A percentile compares a stretch with the other conserved stretches of the same genome.
Evolutionary conservation across 1,140 invertebrate species (phyloP).

Genomic region (Halesus radiatus): DNA sequence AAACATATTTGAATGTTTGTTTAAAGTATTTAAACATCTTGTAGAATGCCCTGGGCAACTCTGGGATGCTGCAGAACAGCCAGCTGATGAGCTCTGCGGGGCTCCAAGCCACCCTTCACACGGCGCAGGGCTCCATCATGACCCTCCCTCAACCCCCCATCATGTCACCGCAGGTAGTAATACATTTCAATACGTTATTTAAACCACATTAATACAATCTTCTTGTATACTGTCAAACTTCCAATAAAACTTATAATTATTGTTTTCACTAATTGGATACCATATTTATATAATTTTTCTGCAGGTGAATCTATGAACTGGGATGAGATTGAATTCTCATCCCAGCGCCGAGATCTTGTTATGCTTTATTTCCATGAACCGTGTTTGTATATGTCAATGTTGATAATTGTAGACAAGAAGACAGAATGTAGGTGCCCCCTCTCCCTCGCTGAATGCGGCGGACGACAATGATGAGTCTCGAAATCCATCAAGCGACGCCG

Average conservation of each 20-base stretch:
- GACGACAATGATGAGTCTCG: conserved; percentile 3
- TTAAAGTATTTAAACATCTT: not conserved
- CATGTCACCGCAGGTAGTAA: conserved; percentile 23
- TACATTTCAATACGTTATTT: too few species aligned
- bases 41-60: conserved; percentile 28
- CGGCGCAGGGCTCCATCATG: conserved; percentile 17
- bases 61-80: conserved; percentile 24
- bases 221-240: too few species aligned
- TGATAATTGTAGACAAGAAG: conserved; percentile 39
- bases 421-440: conserved; percentile 36
- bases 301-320: too few species aligned
- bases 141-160: conserved; percentile 24
- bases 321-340: not conserved
- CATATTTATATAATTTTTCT: too few species aligned
- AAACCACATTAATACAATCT: too few species aligned
- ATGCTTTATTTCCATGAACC: too few species aligned
- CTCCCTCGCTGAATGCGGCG: not conserved
- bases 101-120: conserved; percentile 8
- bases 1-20: too few species aligned
- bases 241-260: too few species aligned
- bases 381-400: conserved; percentile 10
- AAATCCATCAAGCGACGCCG: conserved; percentile 3
- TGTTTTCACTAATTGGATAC: too few species aligned
- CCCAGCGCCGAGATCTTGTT: too few species aligned
- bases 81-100: conserved; percentile 11